Evolutionary conservation across 2,888 invertebrate species (phyloP), one percentile per base, ranked within the genome.

Genomic region (Mesochorus sp.): DNA sequence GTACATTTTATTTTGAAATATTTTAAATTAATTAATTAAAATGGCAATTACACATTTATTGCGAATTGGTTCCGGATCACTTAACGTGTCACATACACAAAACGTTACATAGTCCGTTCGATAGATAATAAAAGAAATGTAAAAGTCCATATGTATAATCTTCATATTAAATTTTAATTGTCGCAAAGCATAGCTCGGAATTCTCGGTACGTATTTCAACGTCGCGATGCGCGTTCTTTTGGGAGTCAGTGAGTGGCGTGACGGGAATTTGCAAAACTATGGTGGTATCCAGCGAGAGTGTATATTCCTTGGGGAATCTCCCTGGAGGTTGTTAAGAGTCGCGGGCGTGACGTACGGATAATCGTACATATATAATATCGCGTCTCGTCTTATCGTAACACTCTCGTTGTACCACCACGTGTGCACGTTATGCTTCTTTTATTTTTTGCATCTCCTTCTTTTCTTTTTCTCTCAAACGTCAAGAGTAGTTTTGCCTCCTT

Each of bases 241-340:
- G 17, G 37, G 39, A 61, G n/a, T 17, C 12, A 14, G 31, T 72
- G 72, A 77, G 76, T 73, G 73, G 64, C 76, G 61, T 76, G 73
- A 80, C 76, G 79, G 73, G 73, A 77, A 79, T 80, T 79, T 67
- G 34, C 79, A 81, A 81, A 77, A 80, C 72, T 81, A n/a, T n/a
- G 49, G 3, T 8, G 44, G 74, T 74, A 79, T 79, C 79, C 68
- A n/a, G n/a, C 75, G 53, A 26, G 34, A 51, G 66, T 47, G 34
- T 26, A 39, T 37, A 47, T 51, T 67, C 57, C 70, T 53, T 59
- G 39, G 51, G 64, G 70, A 74, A 74, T 59, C 53, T 5, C 28
- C 42, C 2, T 17, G 68, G 57, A 74, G 64, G 74, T 70, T 78
- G 78, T 78, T 78, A 78, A 70, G 68, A 74, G 74, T 81, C 77